Evolutionary conservation across 30 jellyfish, hydroid and myxozoan genomes (phyloP).

Genomic region (Nemopilema nomurai): DNA sequence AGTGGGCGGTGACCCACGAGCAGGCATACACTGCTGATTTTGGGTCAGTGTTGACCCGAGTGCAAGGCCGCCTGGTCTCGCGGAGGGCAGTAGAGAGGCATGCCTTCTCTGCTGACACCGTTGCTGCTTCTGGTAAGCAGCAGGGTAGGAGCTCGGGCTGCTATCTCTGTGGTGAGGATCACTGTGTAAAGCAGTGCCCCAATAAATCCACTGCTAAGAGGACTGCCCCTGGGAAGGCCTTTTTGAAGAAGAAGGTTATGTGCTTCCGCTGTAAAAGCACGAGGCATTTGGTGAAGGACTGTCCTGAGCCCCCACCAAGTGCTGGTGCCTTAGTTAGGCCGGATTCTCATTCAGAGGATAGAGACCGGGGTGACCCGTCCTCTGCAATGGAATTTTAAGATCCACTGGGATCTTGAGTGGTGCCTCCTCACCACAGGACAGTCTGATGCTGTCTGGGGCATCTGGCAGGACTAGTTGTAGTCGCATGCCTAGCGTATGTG

Average conservation of each 20-base stretch:
- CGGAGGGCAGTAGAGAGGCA: slow-evolving; percentile 25
- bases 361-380: slow-evolving; percentile 34
- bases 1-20: slow-evolving; percentile 36
- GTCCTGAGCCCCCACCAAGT: too few relatives aligned
- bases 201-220: background rate
- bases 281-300: too few relatives aligned
- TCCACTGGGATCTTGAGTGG: slow-evolving; percentile 6
- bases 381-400: background rate
- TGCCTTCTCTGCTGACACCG: slow-evolving; percentile 7
- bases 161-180: too few relatives aligned
- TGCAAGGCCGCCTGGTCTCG: slow-evolving; percentile 17
- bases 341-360: background rate
- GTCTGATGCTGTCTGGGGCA: slow-evolving; percentile 30
- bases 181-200: slow-evolving; percentile 1
- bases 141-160: slow-evolving; percentile 32
- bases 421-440: slow-evolving; percentile 16
- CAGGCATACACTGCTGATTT: background rate
- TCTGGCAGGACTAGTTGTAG: slow-evolving; percentile 28
- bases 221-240: slow-evolving; percentile 16
- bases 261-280: too few relatives aligned
- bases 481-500: slow-evolving; percentile 8
- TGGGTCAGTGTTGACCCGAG: slow-evolving; percentile 23
- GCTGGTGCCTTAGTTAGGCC: background rate
- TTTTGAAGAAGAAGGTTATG: too few relatives aligned
- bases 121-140: slow-evolving; percentile 13